Conservation (phyloP, 2,113 vertebrate species). For the Polypterus senegalus region DNA sequence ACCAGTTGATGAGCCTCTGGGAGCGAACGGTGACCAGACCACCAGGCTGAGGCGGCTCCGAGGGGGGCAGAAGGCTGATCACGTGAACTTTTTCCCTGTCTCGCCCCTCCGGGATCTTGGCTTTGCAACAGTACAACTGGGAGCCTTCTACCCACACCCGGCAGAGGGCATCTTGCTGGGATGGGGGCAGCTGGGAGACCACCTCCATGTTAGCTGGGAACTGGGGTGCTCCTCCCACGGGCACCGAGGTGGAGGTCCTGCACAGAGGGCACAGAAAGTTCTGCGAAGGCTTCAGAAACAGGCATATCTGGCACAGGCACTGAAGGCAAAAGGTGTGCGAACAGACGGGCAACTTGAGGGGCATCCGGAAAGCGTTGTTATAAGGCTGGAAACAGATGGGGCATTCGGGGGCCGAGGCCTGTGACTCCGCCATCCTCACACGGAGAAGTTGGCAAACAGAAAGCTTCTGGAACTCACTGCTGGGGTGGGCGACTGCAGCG, state of each 20-base stretch:
- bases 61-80: not conserved
- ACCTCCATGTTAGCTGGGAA: slow-evolving; percentile 18
- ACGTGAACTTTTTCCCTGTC: too few species aligned
- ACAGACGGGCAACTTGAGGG: slow-evolving; percentile 15
- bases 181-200: slow-evolving; percentile 16
- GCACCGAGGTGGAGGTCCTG: slow-evolving; percentile 9
- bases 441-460: not conserved
- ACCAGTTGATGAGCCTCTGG: not conserved
- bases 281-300: slow-evolving; percentile 17
- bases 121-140: slow-evolving; percentile 14
- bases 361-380: slow-evolving; percentile 18
- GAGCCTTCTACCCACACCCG: slow-evolving; percentile 23
- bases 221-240: slow-evolving; percentile 15
- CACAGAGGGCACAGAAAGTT: slow-evolving; percentile 22
- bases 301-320: slow-evolving; percentile 21
- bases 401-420: slow-evolving; percentile 9
- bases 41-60: not conserved
- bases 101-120: too few species aligned
- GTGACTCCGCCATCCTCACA: not conserved
- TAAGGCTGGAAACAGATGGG: slow-evolving; percentile 24
- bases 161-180: slow-evolving; percentile 9
- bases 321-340: slow-evolving; percentile 29
- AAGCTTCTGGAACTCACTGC: too few species aligned
- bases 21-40: not conserved
- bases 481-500: too few species aligned